phyloP scores from a whole-genome alignment of 2,888 invertebrate species.

The Petrolisthes manimaculis region DNA sequence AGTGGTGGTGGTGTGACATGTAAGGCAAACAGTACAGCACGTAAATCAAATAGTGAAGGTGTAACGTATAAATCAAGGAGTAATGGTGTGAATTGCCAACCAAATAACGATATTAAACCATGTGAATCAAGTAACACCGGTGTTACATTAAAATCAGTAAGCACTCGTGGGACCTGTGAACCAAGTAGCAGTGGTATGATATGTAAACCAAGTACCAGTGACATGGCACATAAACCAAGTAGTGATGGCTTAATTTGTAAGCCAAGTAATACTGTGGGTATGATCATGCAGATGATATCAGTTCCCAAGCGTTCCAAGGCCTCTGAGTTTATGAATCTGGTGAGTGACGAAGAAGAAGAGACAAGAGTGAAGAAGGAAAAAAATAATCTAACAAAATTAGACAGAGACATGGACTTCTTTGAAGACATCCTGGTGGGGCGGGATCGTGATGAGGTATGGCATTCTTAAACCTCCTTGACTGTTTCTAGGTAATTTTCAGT shows the following conservation, averaged over 20 bases:
- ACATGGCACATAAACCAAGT: no score
- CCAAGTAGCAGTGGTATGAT: no score
- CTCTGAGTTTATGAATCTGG: background rate
- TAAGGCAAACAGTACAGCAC: background rate
- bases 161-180: no score
- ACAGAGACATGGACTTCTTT: constrained; percentile 30
- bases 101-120: no score
- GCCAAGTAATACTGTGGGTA: background rate
- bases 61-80: no score
- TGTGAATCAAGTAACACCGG: no score
- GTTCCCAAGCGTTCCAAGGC: constrained; percentile 1
- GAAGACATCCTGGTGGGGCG: constrained; percentile 39
- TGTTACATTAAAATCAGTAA: no score
- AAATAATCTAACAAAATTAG: background rate
- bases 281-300: background rate
- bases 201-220: no score
- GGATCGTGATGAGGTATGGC: constrained; percentile 33
- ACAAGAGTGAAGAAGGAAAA: background rate
- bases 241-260: background rate
- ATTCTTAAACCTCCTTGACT: no score
- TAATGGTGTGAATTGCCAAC: no score
- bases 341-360: background rate
- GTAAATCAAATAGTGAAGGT: background rate
- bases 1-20: background rate
- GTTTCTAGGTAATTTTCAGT: background rate